Base-by-base conservation (phyloP, 2,888 invertebrate species). In the Melolontha melolontha region DNA sequence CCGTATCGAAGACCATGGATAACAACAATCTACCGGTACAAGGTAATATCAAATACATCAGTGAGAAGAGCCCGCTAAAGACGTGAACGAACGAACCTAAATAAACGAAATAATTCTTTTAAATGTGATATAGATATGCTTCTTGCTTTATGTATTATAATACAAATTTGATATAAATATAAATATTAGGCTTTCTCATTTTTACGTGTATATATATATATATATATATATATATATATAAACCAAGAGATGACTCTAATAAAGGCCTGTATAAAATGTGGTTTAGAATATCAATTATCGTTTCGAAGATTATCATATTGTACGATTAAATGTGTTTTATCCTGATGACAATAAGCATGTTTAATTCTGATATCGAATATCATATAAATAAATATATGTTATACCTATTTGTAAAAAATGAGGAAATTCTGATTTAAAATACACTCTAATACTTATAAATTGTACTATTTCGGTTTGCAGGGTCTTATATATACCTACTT, bases 11-110 rank as follows among this genome's bases (percentile, higher is more conserved):
- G 41, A 68, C 67, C 10, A 54, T 67, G 14, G 66, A 69, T 40
- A 72, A 73, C 57, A 72, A 71, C 59, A 72, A 72, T 42, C 29
- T 73, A 47, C 66, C 69, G 41, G 70, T 55, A 22, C 49, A 62
- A 42, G 50, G 51, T 5, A 41, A 64, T n/a, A 54, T 55, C 10
- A 57, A 47, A 12, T 66, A 62, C 42, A 50, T 40, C 17, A 55
- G 51, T 40, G 64, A 68, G 39, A 64, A 64, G 39, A 64, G 27
- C 17, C 68, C 55, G 34, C 64, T 68, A 27, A 64, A 55, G 34
- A 68, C 44, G 41, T 67, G 54, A 67, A 66, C 50, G 41, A 49
- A 51, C 42, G 41, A 64, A 22, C 1, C 22, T 34, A 5, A 34
- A 34, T 10, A 34, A 8, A 54, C 16, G 42, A 34, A 42, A 22